Percentiles rank a stretch among this genome's conserved stretches.
phyloP scores from a whole-genome alignment of 2,797 vertebrate species.

The Ciconia nigra region DNA sequence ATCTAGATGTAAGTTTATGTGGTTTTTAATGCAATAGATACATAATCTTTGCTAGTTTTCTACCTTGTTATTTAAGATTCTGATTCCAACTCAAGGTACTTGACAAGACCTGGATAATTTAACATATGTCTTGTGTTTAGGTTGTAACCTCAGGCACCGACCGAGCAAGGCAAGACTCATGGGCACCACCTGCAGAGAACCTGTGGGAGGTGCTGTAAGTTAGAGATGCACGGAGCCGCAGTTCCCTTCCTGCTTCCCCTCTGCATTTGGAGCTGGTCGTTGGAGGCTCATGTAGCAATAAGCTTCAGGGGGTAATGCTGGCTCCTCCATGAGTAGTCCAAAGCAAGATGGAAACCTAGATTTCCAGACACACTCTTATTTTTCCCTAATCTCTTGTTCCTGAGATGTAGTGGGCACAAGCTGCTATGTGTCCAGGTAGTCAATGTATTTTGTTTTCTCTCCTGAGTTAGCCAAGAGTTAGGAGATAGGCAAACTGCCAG shows the following conservation, averaged over 20 bases:
- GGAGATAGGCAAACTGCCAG: not conserved
- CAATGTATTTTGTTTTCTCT: not conserved
- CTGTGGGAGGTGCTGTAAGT: not conserved
- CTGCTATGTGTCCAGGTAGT: not conserved
- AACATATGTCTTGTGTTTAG: not conserved
- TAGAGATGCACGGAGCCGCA: fast-evolving
- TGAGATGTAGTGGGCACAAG: not conserved
- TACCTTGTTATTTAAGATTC: not conserved
- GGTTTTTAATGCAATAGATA: not conserved
- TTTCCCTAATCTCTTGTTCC: not conserved
- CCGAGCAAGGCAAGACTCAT: not conserved
- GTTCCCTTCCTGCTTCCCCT: not conserved
- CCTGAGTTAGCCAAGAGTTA: not conserved
- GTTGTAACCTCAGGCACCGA: not conserved
- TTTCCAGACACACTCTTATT: not conserved
- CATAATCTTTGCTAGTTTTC: not conserved
- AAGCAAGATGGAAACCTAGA: not conserved
- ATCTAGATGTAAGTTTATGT: not conserved
- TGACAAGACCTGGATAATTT: not conserved
- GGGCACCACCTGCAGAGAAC: not conserved
- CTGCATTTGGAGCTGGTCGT: not conserved
- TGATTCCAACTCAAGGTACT: not conserved
- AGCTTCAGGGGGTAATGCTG: not conserved
- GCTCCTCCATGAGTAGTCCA: not conserved
- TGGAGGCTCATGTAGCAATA: not conserved